phyloP scores from a whole-genome alignment of 2,888 invertebrate genomes.

The Imbricaverruca yamaguchii region DNA sequence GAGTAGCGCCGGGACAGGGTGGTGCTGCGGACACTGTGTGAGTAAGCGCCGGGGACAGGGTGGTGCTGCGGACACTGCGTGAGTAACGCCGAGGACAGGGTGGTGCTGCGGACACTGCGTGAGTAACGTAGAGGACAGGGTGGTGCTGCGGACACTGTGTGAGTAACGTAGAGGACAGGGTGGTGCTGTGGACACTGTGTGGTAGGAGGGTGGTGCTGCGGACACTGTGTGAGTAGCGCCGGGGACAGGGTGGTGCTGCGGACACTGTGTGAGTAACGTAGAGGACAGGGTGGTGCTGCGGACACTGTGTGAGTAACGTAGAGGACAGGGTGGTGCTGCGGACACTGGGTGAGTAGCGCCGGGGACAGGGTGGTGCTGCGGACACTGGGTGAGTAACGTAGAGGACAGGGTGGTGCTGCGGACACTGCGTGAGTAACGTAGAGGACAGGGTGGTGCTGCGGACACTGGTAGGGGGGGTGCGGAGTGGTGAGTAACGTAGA shows the following conservation, averaged over 20 bases:
- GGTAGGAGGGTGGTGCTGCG: too few relatives aligned
- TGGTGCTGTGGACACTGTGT: background rate
- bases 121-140: too few relatives aligned
- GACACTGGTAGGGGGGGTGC: background rate
- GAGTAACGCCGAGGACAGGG: conserved; percentile 52
- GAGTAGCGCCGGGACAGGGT: conserved; percentile 42
- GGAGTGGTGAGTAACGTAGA: conserved; percentile 44
- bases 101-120: conserved; percentile 56
- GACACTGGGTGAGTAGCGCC: conserved; percentile 55
- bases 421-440: background rate
- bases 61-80: conserved; percentile 56
- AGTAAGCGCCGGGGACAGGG: conserved; percentile 42
- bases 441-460: background rate
- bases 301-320: conserved; percentile 48
- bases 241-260: too few relatives aligned
- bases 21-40: conserved; percentile 33
- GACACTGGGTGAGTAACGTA: conserved; percentile 48
- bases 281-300: conserved; percentile 56
- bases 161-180: conserved; percentile 24
- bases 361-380: conserved; percentile 82
- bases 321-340: conserved; percentile 62
- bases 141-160: too few relatives aligned
- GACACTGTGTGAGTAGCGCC: conserved; percentile 43
- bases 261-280: conserved; percentile 53
- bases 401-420: background rate